These are phyloP conservation scores for Paramuricea clavata DNA, from an alignment of 92 coral and sea anemone species.

Conservation along the genomic window DNA sequence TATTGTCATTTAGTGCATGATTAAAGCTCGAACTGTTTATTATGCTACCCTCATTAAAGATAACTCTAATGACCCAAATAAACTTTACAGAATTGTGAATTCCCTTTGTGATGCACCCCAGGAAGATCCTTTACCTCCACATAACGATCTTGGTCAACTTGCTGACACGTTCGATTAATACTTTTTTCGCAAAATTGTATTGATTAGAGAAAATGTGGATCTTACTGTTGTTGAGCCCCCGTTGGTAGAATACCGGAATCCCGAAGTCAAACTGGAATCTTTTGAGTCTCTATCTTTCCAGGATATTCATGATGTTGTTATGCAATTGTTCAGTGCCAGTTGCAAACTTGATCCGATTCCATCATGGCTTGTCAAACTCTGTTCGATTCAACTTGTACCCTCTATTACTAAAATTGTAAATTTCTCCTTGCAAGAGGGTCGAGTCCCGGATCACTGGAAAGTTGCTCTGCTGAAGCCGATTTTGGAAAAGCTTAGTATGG, in stretches of 20 bases:
- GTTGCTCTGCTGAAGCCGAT: neutral
- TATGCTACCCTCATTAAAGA: conserved; percentile 25
- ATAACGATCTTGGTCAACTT: too few relatives aligned
- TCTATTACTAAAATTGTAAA: conserved; percentile 20
- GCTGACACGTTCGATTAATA: neutral
- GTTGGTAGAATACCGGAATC: conserved; percentile 6
- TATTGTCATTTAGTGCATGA: conserved; percentile 21
- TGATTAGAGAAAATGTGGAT: conserved; percentile 19
- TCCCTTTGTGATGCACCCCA: neutral
- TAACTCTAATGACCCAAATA: conserved; percentile 61
- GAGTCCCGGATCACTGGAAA: conserved; percentile 41
- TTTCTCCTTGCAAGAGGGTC: conserved; percentile 37
- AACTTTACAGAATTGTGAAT: too few relatives aligned
- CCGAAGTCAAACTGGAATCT: neutral
- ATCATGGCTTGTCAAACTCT: too few relatives aligned
- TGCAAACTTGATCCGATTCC: conserved; percentile 40
- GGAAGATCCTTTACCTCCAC: too few relatives aligned
- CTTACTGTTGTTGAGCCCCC: neutral
- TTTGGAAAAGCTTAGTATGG: neutral
- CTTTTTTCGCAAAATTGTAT: conserved; percentile 23
- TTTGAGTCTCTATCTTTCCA: neutral
- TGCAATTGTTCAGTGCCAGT: conserved; percentile 44
- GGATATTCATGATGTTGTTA: conserved; percentile 17
- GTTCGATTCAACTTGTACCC: too few relatives aligned
- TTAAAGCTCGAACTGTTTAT: neutral